phyloP scores from a whole-genome alignment of 2,888 invertebrate genomes.

The Eupsilia transversa region DNA sequence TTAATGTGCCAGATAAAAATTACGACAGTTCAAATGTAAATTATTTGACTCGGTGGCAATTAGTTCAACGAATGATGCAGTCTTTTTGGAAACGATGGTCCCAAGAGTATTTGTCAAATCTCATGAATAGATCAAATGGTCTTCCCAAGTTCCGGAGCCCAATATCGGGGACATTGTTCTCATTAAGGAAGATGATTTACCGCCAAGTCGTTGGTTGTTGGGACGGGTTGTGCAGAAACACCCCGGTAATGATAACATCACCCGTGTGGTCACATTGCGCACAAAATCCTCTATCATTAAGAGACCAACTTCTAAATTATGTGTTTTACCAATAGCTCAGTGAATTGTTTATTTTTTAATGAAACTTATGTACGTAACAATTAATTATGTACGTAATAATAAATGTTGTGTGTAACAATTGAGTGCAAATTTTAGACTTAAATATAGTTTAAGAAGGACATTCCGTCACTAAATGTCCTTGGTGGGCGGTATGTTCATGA shows the following conservation, averaged over 20 bases:
- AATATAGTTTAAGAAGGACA: too few species aligned
- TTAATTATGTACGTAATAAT: too few species aligned
- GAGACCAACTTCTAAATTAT: slow-evolving; percentile 16
- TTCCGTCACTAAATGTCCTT: too few species aligned
- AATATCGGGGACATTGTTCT: slow-evolving; percentile 29
- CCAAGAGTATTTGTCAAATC: slow-evolving; percentile 19
- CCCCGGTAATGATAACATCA: slow-evolving; percentile 15
- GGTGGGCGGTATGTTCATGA: too few species aligned
- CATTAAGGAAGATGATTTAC: slow-evolving; percentile 47
- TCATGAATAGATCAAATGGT: slow-evolving; percentile 21
- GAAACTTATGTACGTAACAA: too few species aligned
- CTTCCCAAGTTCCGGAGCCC: slow-evolving; percentile 11
- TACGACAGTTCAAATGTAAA: neutral
- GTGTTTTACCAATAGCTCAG: too few species aligned
- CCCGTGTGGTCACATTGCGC: slow-evolving; percentile 17
- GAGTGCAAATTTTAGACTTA: too few species aligned
- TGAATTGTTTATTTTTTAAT: too few species aligned
- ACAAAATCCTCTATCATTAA: slow-evolving; percentile 12
- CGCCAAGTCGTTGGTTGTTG: slow-evolving; percentile 2
- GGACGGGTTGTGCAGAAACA: slow-evolving; percentile 7
- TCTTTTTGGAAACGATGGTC: slow-evolving; percentile 22
- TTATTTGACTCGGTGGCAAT: slow-evolving; percentile 19
- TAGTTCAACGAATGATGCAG: slow-evolving; percentile 4
- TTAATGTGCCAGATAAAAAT: neutral
- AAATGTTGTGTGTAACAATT: too few species aligned